Conservation (phyloP, 1,140 invertebrate species). For the Metopolophium dirhodum region DNA sequence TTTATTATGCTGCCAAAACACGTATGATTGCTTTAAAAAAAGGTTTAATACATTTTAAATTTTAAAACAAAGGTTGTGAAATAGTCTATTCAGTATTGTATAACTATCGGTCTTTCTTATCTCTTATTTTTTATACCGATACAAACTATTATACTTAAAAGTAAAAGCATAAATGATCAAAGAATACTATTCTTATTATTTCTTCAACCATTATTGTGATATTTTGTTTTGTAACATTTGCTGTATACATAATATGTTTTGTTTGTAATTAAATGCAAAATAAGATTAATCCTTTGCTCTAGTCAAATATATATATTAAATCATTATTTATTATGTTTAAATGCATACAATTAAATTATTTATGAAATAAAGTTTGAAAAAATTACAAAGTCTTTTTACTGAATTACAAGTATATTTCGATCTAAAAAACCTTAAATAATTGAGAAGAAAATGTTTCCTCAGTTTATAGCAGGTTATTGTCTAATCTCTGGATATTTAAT, state of each 20-base stretch:
- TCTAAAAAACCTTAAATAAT: not conserved
- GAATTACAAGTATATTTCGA: not conserved
- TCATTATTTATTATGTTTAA: conserved; percentile 31
- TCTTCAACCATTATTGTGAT: conserved; percentile 50
- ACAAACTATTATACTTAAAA: conserved; percentile 14
- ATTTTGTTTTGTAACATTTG: conserved; percentile 48
- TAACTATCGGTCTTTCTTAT: not conserved
- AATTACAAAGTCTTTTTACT: not conserved
- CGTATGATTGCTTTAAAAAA: conserved; percentile 41
- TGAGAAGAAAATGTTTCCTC: not conserved
- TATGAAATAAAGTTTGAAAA: conserved; percentile 39
- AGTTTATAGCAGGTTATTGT: not conserved
- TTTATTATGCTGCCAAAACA: conserved; percentile 41
- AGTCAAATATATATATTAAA: conserved; percentile 48
- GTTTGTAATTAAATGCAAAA: conserved; percentile 48
- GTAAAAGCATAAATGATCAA: conserved; percentile 25
- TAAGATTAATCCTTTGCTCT: conserved; percentile 39
- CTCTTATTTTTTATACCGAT: not conserved
- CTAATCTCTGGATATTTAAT: not conserved
- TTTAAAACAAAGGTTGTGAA: conserved; percentile 49
- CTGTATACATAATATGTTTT: conserved; percentile 28
- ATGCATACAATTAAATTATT: conserved; percentile 43
- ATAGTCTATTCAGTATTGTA: not conserved
- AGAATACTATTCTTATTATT: conserved; percentile 14
- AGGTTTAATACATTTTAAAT: conserved; percentile 14